phyloP scores from a whole-genome alignment of 1,140 invertebrate genomes.

The Tetramorium parvispinum region DNA sequence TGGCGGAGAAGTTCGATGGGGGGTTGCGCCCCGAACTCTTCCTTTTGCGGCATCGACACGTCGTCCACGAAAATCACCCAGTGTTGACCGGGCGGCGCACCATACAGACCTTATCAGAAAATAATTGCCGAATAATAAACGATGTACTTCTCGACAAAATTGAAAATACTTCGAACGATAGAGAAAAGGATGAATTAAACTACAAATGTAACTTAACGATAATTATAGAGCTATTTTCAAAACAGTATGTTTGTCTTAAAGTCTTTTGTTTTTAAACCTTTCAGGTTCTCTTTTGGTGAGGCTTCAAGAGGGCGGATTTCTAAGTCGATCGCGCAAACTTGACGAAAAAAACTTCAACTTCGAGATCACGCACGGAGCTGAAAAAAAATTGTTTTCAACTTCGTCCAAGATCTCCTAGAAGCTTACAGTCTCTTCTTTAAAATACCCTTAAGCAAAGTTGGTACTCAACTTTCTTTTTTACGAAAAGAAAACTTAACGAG shows the following conservation, averaged over 20 bases:
- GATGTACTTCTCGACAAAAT: not conserved
- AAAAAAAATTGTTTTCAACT: conserved; percentile 14
- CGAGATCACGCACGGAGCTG: not conserved
- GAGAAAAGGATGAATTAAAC: not conserved
- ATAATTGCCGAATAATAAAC: conserved; percentile 76
- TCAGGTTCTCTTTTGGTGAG: not conserved
- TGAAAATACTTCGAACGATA: not conserved
- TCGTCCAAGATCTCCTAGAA: not conserved
- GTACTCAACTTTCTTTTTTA: not conserved
- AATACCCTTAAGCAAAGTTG: not conserved
- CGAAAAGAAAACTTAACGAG: not conserved
- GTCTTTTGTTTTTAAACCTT: not conserved
- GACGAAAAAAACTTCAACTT: not conserved
- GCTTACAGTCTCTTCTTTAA: conserved; percentile 8
- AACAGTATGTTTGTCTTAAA: not conserved
- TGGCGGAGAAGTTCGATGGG: conserved; percentile 97
- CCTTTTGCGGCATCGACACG: conserved; percentile 95
- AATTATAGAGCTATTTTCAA: not conserved
- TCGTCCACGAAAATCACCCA: conserved; percentile 97
- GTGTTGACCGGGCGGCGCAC: conserved; percentile 65
- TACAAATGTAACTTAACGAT: not conserved
- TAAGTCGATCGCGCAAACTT: not conserved
- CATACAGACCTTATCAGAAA: conserved; percentile 43
- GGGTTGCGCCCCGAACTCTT: conserved; percentile 96
- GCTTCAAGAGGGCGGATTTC: not conserved